These are phyloP conservation scores for Amphipyra berbera DNA, from an alignment of 2,888 invertebrate species.

Conservation along the genomic window DNA sequence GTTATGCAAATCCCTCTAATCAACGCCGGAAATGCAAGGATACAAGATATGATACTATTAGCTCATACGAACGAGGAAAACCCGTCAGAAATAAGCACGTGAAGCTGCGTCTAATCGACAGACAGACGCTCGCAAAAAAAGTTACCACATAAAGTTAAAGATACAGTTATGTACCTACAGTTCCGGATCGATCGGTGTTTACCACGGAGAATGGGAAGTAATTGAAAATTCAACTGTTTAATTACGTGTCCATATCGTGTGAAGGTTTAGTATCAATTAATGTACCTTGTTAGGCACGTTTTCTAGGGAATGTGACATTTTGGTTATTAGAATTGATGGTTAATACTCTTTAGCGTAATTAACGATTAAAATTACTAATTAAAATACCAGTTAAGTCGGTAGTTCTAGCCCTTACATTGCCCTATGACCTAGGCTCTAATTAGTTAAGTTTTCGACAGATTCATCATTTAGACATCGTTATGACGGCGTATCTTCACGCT, in stretches of 20 bases:
- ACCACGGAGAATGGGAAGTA: constrained; percentile 8
- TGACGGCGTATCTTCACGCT: neutral
- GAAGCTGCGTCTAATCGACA: constrained; percentile 16
- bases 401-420: constrained; percentile 41
- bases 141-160: constrained; percentile 38
- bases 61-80: constrained; percentile 49
- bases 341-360: no score
- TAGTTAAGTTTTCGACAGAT: constrained; percentile 15
- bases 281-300: no score
- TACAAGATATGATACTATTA: constrained; percentile 37
- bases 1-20: constrained; percentile 8
- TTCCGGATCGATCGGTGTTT: constrained; percentile 23
- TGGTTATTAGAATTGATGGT: no score
- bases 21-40: constrained; percentile 47
- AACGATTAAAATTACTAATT: constrained; percentile 9
- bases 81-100: constrained; percentile 29
- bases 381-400: constrained; percentile 3
- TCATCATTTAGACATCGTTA: constrained; percentile 1
- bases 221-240: constrained; percentile 24
- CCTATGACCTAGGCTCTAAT: constrained; percentile 19
- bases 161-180: constrained; percentile 53
- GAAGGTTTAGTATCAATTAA: neutral
- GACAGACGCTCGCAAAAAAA: constrained; percentile 45
- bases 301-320: no score
- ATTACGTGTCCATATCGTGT: constrained; percentile 1